These are phyloP conservation scores for Coelopa pilipes DNA, from an alignment of 2,888 invertebrate genomes.

Conservation along the genomic window DNA sequence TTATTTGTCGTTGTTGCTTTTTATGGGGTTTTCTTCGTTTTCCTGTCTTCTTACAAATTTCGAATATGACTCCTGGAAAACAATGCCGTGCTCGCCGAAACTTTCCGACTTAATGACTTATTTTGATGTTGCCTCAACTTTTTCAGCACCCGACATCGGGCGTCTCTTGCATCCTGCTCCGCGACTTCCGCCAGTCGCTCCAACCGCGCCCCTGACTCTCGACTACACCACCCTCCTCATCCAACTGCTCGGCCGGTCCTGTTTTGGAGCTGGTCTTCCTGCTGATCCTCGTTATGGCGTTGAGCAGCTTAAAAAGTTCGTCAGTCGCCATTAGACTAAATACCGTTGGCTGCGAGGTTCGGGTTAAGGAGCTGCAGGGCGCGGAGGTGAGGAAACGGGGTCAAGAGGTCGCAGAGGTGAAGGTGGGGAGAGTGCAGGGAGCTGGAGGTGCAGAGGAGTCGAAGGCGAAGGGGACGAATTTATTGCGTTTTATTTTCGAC, in stretches of 20 bases:
- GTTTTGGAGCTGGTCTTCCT: not conserved
- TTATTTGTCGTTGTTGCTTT: too few relatives aligned
- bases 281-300: not conserved
- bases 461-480: too few relatives aligned
- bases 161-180: too few relatives aligned
- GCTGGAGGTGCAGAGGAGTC: too few relatives aligned
- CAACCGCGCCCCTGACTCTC: not conserved
- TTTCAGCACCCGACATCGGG: not conserved
- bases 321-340: not conserved
- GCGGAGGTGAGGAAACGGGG: not conserved
- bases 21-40: too few relatives aligned
- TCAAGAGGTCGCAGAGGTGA: not conserved
- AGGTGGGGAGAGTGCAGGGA: too few relatives aligned
- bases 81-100: conserved; percentile 14
- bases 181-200: not conserved
- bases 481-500: too few relatives aligned
- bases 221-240: not conserved
- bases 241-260: not conserved
- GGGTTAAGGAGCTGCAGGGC: not conserved
- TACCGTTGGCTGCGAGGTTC: not conserved
- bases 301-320: conserved; percentile 13
- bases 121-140: conserved; percentile 3
- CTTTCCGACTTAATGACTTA: conserved; percentile 26
- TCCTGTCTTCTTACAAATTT: conserved; percentile 6
- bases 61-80: conserved; percentile 13